Percentiles rank a stretch among this genome's conserved stretches.
Conservation (phyloP, 2,113 vertebrate genomes). For the Turdus rufiventris region DNA sequence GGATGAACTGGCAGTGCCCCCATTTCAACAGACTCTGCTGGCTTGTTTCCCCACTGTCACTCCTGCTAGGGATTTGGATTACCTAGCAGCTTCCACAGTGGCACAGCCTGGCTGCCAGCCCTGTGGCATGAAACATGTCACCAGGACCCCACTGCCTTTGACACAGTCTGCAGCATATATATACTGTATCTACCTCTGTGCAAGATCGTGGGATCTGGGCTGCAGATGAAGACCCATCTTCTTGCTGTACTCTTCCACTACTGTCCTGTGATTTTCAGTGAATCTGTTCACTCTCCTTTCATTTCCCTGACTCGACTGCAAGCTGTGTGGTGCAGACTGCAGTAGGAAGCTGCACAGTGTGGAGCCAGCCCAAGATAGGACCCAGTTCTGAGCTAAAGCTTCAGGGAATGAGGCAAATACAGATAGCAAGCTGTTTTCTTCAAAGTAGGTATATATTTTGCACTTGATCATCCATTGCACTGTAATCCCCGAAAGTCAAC, state of each 20-base stretch:
- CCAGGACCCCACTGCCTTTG: not conserved
- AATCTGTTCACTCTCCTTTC: not conserved
- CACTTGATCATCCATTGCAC: not conserved
- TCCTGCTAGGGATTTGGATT: not conserved
- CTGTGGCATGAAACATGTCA: rapidly evolving
- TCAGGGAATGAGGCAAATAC: not conserved
- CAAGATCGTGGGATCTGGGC: not conserved
- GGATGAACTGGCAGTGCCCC: not conserved
- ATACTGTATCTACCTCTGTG: not conserved
- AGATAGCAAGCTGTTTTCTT: not conserved
- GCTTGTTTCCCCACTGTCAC: not conserved
- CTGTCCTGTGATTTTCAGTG: not conserved
- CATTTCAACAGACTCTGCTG: not conserved
- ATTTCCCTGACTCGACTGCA: not conserved
- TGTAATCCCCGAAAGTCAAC: not conserved
- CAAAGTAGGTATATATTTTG: not conserved
- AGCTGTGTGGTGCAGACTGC: not conserved
- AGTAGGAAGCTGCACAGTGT: not conserved
- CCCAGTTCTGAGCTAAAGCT: not conserved
- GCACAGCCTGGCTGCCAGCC: not conserved
- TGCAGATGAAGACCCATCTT: not conserved
- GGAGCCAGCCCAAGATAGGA: not conserved
- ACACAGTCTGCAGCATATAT: rapidly evolving
- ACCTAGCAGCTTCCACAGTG: not conserved
- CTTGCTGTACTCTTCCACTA: not conserved